These are phyloP conservation scores for Rhynchonycteris naso DNA, from an alignment of 2,797 vertebrate species.

Conservation along the genomic window DNA sequence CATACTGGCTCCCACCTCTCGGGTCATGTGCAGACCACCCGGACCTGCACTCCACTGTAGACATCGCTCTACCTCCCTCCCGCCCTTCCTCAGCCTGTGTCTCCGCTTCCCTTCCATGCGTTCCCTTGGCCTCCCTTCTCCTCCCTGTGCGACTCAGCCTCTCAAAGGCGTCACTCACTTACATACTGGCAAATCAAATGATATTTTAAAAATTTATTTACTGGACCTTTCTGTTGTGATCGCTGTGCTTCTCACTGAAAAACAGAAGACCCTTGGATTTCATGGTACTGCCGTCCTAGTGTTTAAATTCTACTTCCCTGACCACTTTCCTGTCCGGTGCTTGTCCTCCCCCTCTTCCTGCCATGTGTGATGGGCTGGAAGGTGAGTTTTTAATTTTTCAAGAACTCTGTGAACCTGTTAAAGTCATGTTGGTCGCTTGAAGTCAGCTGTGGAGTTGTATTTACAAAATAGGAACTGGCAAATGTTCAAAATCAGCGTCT, in stretches of 20 bases:
- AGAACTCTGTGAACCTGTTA: background rate
- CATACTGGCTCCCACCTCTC: background rate
- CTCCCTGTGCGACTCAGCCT: background rate
- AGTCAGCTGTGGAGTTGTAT: background rate
- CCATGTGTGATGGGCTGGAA: background rate
- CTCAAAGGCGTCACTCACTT: background rate
- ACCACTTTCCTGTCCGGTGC: background rate
- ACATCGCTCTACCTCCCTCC: background rate
- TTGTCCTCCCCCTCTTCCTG: background rate
- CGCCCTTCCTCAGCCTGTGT: background rate
- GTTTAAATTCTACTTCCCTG: background rate
- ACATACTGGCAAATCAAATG: background rate
- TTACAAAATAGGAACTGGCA: background rate
- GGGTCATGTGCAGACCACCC: background rate
- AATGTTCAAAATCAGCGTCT: background rate
- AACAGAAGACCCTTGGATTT: background rate
- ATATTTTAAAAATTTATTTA: background rate
- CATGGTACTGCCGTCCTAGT: background rate
- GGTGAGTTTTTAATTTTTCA: background rate
- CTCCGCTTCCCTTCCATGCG: background rate
- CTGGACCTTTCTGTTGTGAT: background rate
- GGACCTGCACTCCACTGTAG: background rate
- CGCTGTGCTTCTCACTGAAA: background rate
- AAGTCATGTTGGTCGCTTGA: background rate
- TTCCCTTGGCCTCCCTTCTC: background rate